Evolutionary conservation across 1,140 invertebrate genomes (phyloP), one percentile per base, ranked within the genome.

Genomic region (Radopholus similis): DNA sequence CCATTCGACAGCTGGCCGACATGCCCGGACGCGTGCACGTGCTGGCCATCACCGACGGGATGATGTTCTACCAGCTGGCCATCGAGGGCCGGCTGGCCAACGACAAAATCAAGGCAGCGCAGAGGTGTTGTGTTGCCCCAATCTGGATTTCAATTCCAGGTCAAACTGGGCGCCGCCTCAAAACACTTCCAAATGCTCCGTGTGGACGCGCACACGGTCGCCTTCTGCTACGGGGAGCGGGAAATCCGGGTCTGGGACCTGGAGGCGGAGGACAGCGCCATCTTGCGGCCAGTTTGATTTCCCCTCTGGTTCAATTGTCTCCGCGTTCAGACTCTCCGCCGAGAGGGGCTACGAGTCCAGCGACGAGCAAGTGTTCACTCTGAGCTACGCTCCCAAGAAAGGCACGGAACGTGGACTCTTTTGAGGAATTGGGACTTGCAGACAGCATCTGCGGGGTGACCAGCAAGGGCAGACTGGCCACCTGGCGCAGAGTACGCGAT

Each of bases 191-290:
- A 68, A 53, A 53, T 66, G 28, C 18, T 76, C 35, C 64, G 30
- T 11, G 53, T 71, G 9, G 66, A 76, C 18, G n/a, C 26, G 8
- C 47, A 49, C 11, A 51, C 53, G 23, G 59, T 80, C 9, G 74
- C 73, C 2, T 70, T 83, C 40, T 68, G 68, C 40, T 76, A 73
- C 53, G 67, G 71, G 1, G 76, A 78, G 13, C 64, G 71, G 54
- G 73, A 73, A 69, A 88, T 95, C 26, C 88, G 93, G 75, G 88
- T 95, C 74, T 97, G 92, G 93, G 90, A 98, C 82, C 87, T 95
- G 73, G 89, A 94, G 37, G 90, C 88, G 51, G 91, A 92, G 56
- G 92, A 97, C 76, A 96, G 92, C 84, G 72, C 77, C 58, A 65
- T 65, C 35, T 51, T 66, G 49, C 23, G 55, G 55, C 40, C 40